Evolutionary conservation across 2,888 invertebrate species (phyloP).

Genomic region (Protula sp.): DNA sequence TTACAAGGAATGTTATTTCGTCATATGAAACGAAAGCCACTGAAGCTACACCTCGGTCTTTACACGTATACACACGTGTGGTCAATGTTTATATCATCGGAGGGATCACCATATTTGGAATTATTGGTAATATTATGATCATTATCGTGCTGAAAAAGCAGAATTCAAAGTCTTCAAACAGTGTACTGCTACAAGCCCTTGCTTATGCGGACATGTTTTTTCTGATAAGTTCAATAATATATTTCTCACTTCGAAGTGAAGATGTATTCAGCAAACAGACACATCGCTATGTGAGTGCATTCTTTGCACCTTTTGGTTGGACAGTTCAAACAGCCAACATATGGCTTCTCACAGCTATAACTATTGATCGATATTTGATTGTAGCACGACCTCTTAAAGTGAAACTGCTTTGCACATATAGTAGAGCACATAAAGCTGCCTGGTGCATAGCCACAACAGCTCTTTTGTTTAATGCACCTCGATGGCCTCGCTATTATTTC

Average conservation of each 20-base stretch:
- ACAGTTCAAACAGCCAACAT: conserved; percentile 12
- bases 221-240: conserved; percentile 5
- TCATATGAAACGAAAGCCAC: too few species aligned
- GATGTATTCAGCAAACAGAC: too few species aligned
- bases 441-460: not conserved
- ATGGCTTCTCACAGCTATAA: conserved; percentile 8
- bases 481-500: conserved; percentile 10
- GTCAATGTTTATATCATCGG: conserved; percentile 11
- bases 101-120: conserved; percentile 5
- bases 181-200: conserved; percentile 7
- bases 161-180: conserved; percentile 5
- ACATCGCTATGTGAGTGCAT: conserved; percentile 6
- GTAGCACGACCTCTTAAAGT: conserved; percentile 10
- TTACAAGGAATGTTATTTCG: too few species aligned
- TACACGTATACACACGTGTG: too few species aligned
- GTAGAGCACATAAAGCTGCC: conserved; percentile 1
- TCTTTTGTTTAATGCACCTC: conserved; percentile 7
- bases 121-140: conserved; percentile 5
- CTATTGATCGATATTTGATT: conserved; percentile 11
- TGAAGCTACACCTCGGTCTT: too few species aligned
- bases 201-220: conserved; percentile 11
- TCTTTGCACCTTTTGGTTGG: conserved; percentile 13
- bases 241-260: conserved; percentile 3
- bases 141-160: conserved; percentile 1
- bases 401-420: conserved; percentile 2